Conservation (phyloP, 1,140 invertebrate species). For the Bombyx mandarina region DNA sequence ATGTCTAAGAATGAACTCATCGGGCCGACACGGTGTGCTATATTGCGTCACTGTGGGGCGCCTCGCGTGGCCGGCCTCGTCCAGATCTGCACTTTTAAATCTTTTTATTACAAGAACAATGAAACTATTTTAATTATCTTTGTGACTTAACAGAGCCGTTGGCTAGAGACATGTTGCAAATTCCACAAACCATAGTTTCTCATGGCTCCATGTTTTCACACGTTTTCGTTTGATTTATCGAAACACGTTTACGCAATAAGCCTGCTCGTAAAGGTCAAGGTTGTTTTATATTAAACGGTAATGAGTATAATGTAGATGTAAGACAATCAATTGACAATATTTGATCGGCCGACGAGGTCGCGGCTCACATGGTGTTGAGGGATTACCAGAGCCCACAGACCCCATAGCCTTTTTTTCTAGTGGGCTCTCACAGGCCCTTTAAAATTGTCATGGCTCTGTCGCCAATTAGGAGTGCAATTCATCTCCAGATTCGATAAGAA, state of each 20-base stretch:
- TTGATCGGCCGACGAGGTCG: too few species aligned
- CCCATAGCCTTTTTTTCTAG: too few species aligned
- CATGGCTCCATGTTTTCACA: not conserved
- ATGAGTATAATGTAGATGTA: not conserved
- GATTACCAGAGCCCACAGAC: too few species aligned
- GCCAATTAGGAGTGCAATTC: too few species aligned
- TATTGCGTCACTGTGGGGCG: constrained; percentile 19
- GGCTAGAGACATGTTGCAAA: not conserved
- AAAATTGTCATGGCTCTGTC: too few species aligned
- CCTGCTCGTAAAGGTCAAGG: constrained; percentile 2
- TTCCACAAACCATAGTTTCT: not conserved
- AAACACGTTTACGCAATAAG: not conserved
- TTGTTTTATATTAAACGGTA: not conserved
- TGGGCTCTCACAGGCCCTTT: too few species aligned
- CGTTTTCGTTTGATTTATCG: constrained; percentile 1
- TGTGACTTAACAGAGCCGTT: not conserved
- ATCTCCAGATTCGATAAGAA: too few species aligned
- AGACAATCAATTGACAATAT: not conserved
- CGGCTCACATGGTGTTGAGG: too few species aligned
- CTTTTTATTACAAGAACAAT: constrained; percentile 13
- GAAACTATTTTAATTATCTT: constrained; percentile 4
- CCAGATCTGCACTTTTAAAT: constrained; percentile 11
- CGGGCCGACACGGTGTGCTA: constrained; percentile 4
- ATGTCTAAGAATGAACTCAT: constrained; percentile 15
- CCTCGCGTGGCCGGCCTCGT: constrained; percentile 14